Base-by-base conservation (phyloP, 2,113 vertebrate species). In the Pavo muticus region DNA sequence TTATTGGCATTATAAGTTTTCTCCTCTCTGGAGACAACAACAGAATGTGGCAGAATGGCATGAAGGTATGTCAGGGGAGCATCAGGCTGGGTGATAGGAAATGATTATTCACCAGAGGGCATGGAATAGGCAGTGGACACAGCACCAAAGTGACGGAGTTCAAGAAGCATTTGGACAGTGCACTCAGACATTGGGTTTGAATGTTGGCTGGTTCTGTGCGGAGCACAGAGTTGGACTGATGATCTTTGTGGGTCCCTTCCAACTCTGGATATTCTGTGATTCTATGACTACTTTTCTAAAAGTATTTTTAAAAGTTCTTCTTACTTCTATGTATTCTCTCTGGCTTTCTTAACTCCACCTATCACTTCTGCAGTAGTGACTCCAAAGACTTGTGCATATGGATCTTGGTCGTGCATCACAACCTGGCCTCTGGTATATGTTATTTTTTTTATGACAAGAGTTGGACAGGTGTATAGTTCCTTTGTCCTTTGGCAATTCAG, bases 401-500 rank as follows among this genome's bases (percentile, higher is more conserved):
- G 32, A 59, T 69, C n/a, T 59, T 23, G 3, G 14, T 76, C 19
- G n/a, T 14, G 14, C 52, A 19, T 52, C 44, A 40, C 30, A 56
- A 11, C 35, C 44, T 84, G 29, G 10, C 29, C 35, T 8, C 42
- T n/a, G 10, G 9, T 45, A 40, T 8, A 77, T 79, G 8, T 24
- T 76, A 14, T 65, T 37, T 44, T 32, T 32, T 29, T 84, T 56
- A 42, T 57, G 64, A 5, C 30, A 70, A 72, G 19, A 76, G 18
- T 1, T 80, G 29, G 54, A 8, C 14, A 50, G 48, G 10, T 67
- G 13, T 4, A 3, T 42, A 52, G 6, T 2, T 63, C 63, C 48
- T 50, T 50, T 80, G 56, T 44, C 48, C 21, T 85, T 83, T 82
- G 90, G 20, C 63, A 94, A 29, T 64, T 91, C 73, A 20, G 32